These are phyloP conservation scores for Hyalella azteca DNA, from an alignment of 2,888 invertebrate genomes.

Conservation along the genomic window DNA sequence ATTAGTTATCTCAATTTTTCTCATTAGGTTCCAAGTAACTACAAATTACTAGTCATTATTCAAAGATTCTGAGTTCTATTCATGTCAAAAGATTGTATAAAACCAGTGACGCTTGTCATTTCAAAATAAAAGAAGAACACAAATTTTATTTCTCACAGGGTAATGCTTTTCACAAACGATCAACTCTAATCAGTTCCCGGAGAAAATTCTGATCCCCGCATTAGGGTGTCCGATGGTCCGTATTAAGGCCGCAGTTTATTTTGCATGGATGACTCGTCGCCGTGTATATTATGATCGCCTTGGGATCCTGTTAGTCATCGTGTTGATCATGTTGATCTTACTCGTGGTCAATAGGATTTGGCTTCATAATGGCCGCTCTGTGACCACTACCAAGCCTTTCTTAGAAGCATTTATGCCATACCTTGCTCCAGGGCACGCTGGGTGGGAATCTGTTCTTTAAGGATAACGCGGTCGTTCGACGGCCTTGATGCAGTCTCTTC, in stretches of 20 bases:
- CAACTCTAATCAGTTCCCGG: not conserved
- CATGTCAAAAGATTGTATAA: no score
- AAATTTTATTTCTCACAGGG: no score
- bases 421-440: not conserved
- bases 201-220: not conserved
- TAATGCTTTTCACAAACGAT: no score
- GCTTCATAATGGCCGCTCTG: conserved; percentile 23
- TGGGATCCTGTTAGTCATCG: conserved; percentile 32
- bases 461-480: not conserved
- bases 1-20: no score
- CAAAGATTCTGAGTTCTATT: no score
- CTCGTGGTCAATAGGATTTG: conserved; percentile 35
- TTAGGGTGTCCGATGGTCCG: not conserved
- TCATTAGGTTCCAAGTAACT: no score
- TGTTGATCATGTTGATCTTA: conserved; percentile 35
- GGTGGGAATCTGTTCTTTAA: not conserved
- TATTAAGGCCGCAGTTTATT: not conserved
- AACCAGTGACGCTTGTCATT: no score
- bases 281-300: not conserved
- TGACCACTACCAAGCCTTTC: conserved; percentile 5
- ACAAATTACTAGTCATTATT: no score
- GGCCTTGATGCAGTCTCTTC: not conserved
- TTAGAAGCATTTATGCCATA: conserved; percentile 1
- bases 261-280: not conserved
- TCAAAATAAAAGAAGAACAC: no score